Conservation (phyloP, 2,888 invertebrate species). For the Zygothrica quintamaculata region DNA sequence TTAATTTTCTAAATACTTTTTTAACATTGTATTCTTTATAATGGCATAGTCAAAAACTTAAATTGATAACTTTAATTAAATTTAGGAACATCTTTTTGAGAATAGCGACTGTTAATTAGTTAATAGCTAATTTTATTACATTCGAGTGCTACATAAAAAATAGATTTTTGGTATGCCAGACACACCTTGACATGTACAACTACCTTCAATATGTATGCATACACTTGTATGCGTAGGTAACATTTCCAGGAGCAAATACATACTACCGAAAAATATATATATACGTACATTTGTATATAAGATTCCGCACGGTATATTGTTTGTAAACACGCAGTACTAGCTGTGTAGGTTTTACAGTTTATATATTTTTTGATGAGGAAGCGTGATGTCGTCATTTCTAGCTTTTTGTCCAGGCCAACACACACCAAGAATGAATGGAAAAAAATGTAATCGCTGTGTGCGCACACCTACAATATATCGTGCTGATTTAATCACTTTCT, state of each 20-base stretch:
- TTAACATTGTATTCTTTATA: too few species aligned
- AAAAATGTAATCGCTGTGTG: conserved; percentile 74
- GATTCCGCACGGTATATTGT: conserved; percentile 64
- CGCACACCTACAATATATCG: conserved; percentile 80
- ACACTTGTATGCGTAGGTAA: neutral
- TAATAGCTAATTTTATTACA: conserved; percentile 8
- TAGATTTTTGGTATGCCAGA: conserved; percentile 38
- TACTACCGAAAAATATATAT: conserved; percentile 7
- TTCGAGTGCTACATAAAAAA: conserved; percentile 5
- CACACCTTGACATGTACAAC: conserved; percentile 57
- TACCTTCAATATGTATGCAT: conserved; percentile 11
- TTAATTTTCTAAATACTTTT: too few species aligned
- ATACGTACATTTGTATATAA: conserved; percentile 32
- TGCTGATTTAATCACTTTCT: conserved; percentile 80
- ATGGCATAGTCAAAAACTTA: too few species aligned
- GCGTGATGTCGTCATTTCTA: conserved; percentile 77
- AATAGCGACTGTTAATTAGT: conserved; percentile 7
- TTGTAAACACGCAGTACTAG: conserved; percentile 74
- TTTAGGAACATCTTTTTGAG: too few species aligned
- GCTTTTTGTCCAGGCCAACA: conserved; percentile 69
- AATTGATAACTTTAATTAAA: too few species aligned
- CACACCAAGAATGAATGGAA: conserved; percentile 25
- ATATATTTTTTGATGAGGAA: conserved; percentile 60
- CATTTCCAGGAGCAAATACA: conserved; percentile 1
- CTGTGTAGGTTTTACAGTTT: conserved; percentile 68